A percentile compares a stretch with the other conserved stretches of the same genome.
phyloP scores from a whole-genome alignment of 2,113 vertebrate genomes.

The Pedetes capensis region DNA sequence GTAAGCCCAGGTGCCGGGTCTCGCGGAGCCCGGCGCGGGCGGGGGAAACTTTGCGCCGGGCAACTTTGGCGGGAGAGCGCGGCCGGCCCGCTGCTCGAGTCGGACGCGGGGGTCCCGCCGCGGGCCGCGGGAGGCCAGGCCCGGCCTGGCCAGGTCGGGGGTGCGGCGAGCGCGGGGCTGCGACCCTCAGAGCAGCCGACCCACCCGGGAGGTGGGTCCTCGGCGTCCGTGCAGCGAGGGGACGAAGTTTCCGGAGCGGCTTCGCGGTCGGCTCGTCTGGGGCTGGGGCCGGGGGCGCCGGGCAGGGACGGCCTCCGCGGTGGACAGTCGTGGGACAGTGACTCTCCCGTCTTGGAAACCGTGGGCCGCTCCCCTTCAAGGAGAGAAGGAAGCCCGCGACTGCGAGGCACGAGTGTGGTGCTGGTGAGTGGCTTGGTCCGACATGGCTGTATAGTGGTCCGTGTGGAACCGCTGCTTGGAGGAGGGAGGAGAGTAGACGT shows the following conservation, averaged over 20 bases:
- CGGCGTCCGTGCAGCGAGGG: too few relatives aligned
- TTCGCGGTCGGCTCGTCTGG: too few relatives aligned
- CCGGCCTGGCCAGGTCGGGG: too few relatives aligned
- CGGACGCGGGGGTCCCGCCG: too few relatives aligned
- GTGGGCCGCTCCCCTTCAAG: background rate
- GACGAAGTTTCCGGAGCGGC: too few relatives aligned
- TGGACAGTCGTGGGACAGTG: background rate
- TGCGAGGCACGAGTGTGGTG: conserved; percentile 1
- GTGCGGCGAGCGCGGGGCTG: background rate
- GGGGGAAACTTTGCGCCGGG: conserved; percentile 45
- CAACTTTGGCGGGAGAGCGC: background rate
- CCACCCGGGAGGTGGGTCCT: too few relatives aligned
- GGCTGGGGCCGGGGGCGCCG: fast-evolving
- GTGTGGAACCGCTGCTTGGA: background rate
- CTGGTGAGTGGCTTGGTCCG: background rate
- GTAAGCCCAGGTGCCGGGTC: background rate
- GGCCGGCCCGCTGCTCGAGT: too few relatives aligned
- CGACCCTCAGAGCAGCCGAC: too few relatives aligned
- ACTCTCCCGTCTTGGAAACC: background rate
- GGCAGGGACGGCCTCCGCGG: background rate
- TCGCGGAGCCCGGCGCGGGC: background rate
- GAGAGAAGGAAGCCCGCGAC: too few relatives aligned
- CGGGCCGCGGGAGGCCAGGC: too few relatives aligned
- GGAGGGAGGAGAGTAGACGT: background rate
- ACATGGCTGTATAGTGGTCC: background rate